Evolutionary conservation across 2,113 vertebrate species (phyloP), one percentile per base, ranked within the genome.

Genomic region (Onychostruthus taczanowskii): DNA sequence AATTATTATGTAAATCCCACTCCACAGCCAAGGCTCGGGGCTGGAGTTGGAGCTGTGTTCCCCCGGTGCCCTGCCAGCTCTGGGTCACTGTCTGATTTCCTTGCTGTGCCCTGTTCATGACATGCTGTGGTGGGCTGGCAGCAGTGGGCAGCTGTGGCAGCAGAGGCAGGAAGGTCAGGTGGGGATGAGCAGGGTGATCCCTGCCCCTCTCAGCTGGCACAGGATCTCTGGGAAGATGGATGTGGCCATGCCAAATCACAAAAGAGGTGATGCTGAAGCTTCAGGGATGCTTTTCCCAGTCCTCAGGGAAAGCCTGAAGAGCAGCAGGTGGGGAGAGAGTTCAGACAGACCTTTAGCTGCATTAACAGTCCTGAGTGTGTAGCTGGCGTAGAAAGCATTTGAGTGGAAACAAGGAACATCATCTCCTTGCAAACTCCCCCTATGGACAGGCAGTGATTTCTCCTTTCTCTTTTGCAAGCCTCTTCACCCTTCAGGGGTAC

Each of bases 1-100:
- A 94, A 97, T 97, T 93, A 94, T 96, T 88, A 94, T 96, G 95
- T 91, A 97, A 97, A 97, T 97, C 95, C 92, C 55, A 7, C 68
- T 85, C 69, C 24, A 1, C 46, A 55, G 91, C 74, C 96, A 35
- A 55, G 46, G 64, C 83, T 91, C 2, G 0, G 47, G 39, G 70
- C 92, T 84, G 84, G 37, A 69, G 64, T 6, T 18, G 7, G 83
- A 91, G 46, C 79, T 5, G 13, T 2, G 3, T 10, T 44, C 55
- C 17, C 26, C 28, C 63, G 0, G 0, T 5, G 50, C 52, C 46
- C 83, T 92, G 89, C 67, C 87, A 84, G 93, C 47, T 58, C 83
- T 12, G 63, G 84, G 75, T 69, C 84, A 5, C 82, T 72, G 37
- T 91, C 67, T 82, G 91, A 47, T 95, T 75, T 70, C 37, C n/a